Percentiles rank a stretch among this genome's conserved stretches.
Conservation (phyloP, 2,888 invertebrate species). For the Biston betularia region DNA sequence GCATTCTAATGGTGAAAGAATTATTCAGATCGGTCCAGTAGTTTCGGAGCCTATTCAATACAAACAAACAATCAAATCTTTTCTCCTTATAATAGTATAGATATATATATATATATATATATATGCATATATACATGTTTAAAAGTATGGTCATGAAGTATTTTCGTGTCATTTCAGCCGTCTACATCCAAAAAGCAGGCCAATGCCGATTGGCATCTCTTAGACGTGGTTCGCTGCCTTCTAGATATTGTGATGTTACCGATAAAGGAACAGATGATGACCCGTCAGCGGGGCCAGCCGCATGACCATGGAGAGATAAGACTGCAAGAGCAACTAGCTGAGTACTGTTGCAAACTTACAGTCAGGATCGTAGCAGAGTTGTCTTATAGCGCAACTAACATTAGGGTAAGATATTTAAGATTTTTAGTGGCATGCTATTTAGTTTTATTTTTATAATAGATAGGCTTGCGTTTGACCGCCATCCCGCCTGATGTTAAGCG, state of each 20-base stretch:
- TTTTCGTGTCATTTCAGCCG: slow-evolving; percentile 48
- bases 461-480: too few relatives aligned
- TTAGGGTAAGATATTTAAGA: slow-evolving; percentile 54
- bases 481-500: too few relatives aligned
- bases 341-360: slow-evolving; percentile 91
- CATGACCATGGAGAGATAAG: slow-evolving; percentile 83
- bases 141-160: background rate
- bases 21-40: too few relatives aligned
- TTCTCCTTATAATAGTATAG: too few relatives aligned
- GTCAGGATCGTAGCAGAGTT: slow-evolving; percentile 95
- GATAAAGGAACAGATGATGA: slow-evolving; percentile 86
- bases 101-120: too few relatives aligned
- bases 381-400: slow-evolving; percentile 72
- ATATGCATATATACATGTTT: too few relatives aligned
- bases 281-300: slow-evolving; percentile 76
- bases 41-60: too few relatives aligned
- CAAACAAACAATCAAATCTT: too few relatives aligned
- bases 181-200: slow-evolving; percentile 55
- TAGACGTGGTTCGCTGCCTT: slow-evolving; percentile 93
- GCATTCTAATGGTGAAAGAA: too few relatives aligned
- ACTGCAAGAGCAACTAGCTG: slow-evolving; percentile 86
- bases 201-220: slow-evolving; percentile 87
- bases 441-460: background rate
- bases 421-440: background rate
- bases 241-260: slow-evolving; percentile 94